A percentile compares a stretch with the other conserved stretches of the same genome.
Conservation (phyloP, 1,140 invertebrate species). For the Drosophila suzukii region DNA sequence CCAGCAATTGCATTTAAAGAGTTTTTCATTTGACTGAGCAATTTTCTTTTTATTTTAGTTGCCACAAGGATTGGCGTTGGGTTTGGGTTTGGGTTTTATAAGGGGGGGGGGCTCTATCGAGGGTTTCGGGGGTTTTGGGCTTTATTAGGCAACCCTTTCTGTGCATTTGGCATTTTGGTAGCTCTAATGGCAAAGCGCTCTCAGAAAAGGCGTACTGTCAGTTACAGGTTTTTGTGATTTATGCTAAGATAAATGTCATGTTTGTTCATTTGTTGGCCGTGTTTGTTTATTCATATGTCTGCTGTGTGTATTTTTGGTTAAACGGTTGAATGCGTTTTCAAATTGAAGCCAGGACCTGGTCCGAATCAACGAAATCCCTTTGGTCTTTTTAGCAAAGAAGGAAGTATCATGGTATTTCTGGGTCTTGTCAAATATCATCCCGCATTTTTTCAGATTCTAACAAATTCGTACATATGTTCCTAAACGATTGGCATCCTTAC, state of each 20-base stretch:
- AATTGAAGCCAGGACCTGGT: neutral
- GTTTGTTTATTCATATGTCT: constrained; percentile 14
- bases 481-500: too few species aligned
- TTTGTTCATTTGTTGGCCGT: constrained; percentile 29
- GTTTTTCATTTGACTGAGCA: constrained; percentile 78
- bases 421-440: too few species aligned
- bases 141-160: constrained; percentile 53
- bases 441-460: too few species aligned
- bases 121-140: neutral
- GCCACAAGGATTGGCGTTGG: neutral
- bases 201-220: constrained; percentile 42
- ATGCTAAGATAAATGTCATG: constrained; percentile 52
- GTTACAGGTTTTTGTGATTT: constrained; percentile 59
- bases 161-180: constrained; percentile 52
- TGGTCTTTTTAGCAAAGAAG: neutral
- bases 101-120: neutral
- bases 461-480: too few species aligned
- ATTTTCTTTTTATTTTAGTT: constrained; percentile 38
- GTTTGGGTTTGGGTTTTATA: neutral
- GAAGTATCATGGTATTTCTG: neutral
- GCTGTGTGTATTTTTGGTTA: neutral
- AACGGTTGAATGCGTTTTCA: constrained; percentile 23
- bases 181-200: constrained; percentile 7
- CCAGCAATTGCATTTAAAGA: constrained; percentile 81
- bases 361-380: constrained; percentile 3